Evolutionary conservation across 2,888 invertebrate species (phyloP).

Genomic region (Rhaphigaster nebulosa): DNA sequence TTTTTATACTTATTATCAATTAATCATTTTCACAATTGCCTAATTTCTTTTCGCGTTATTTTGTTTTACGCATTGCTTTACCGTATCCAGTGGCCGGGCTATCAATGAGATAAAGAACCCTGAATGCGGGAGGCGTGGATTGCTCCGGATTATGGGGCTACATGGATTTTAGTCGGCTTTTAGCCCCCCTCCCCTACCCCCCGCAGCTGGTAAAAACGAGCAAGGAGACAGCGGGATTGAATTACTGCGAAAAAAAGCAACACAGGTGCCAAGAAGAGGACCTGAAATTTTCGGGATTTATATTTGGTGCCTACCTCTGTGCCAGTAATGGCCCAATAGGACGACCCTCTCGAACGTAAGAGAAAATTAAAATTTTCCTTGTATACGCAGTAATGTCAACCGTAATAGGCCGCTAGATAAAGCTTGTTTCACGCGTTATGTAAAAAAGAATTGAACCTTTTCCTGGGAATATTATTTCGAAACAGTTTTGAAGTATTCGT

Average conservation of each 20-base stretch:
- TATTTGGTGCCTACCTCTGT: neutral
- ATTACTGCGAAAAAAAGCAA: slow-evolving; percentile 54
- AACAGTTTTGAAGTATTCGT: neutral
- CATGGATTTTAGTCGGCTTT: slow-evolving; percentile 29
- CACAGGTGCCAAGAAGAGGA: slow-evolving; percentile 54
- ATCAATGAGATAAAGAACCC: neutral
- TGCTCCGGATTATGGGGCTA: neutral
- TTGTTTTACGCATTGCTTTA: too few relatives aligned
- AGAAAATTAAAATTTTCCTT: slow-evolving; percentile 44
- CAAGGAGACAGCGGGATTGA: slow-evolving; percentile 46
- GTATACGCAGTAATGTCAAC: neutral
- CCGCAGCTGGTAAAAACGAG: slow-evolving; percentile 9
- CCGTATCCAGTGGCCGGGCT: neutral
- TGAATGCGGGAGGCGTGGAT: neutral
- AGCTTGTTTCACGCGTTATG: neutral
- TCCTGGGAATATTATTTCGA: neutral
- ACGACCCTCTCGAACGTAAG: neutral
- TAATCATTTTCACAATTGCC: too few relatives aligned
- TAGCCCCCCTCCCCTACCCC: neutral
- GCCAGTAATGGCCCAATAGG: slow-evolving; percentile 11
- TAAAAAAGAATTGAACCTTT: neutral
- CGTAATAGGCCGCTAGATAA: neutral
- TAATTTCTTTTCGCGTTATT: too few relatives aligned
- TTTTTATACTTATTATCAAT: too few relatives aligned
- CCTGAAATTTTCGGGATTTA: slow-evolving; percentile 52